Evolutionary conservation across 2,113 vertebrate genomes (phyloP).

Genomic region (Hystrix brachyura): DNA sequence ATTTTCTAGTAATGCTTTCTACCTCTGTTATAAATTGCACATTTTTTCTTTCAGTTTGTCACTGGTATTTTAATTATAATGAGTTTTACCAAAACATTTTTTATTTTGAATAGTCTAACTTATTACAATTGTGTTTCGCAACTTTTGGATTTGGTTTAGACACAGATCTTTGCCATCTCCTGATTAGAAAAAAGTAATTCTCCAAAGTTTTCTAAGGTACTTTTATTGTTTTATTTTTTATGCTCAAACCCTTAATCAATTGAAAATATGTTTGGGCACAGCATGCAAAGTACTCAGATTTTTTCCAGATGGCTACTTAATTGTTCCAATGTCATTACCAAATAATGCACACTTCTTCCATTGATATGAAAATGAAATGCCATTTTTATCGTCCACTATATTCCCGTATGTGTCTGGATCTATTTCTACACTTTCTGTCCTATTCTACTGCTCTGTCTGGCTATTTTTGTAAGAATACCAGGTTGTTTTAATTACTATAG

Average conservation of each 20-base stretch:
- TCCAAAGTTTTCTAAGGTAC: neutral
- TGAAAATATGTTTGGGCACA: constrained; percentile 31
- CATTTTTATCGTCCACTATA: constrained; percentile 12
- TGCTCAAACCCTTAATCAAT: neutral
- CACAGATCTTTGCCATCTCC: neutral
- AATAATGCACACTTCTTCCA: neutral
- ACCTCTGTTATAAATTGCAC: neutral
- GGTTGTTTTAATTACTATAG: constrained; percentile 44
- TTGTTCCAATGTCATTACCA: constrained; percentile 11
- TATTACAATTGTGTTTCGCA: neutral
- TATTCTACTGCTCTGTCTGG: neutral
- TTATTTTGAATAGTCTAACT: neutral
- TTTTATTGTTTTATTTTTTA: constrained; percentile 56
- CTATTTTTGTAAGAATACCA: neutral
- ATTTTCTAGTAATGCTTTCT: constrained; percentile 20
- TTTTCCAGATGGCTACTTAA: constrained; percentile 25
- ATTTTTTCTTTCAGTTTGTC: constrained; percentile 19
- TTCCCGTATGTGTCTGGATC: neutral
- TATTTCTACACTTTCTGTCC: constrained; percentile 48
- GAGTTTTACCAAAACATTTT: neutral
- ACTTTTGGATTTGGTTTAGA: constrained; percentile 23
- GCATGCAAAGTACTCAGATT: neutral
- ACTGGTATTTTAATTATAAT: neutral
- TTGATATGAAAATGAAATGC: constrained; percentile 63
- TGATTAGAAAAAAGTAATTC: constrained; percentile 11